Percentiles rank a stretch among this genome's conserved stretches.
Evolutionary conservation across 2,888 invertebrate species (phyloP).

Genomic region (Folsomia manolachei): DNA sequence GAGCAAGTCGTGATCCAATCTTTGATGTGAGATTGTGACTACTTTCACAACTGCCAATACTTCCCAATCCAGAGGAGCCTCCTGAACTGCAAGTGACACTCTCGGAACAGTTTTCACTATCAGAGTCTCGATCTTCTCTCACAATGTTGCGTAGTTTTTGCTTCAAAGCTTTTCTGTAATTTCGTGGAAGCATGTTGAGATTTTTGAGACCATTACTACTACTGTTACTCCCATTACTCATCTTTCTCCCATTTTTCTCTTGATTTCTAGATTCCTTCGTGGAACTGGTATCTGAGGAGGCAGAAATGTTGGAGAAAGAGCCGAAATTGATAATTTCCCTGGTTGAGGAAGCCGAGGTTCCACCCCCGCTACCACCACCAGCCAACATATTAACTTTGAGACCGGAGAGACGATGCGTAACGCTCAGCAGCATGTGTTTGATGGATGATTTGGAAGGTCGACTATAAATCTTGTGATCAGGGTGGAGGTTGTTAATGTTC

Average conservation of each 20-base stretch:
- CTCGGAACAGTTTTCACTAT: slow-evolving; percentile 47
- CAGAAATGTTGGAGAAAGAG: slow-evolving; percentile 45
- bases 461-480: slow-evolving; percentile 78
- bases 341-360: slow-evolving; percentile 22
- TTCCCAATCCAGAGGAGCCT: slow-evolving; percentile 47
- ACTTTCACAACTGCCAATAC: slow-evolving; percentile 46
- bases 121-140: slow-evolving; percentile 50
- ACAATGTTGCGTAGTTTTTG: slow-evolving; percentile 53
- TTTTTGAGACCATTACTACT: slow-evolving; percentile 51
- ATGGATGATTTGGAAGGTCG: slow-evolving; percentile 57
- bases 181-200: slow-evolving; percentile 50
- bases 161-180: slow-evolving; percentile 54
- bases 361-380: slow-evolving; percentile 31
- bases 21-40: slow-evolving; percentile 47
- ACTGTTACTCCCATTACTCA: slow-evolving; percentile 50
- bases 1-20: slow-evolving; percentile 70
- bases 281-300: slow-evolving; percentile 14
- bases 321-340: slow-evolving; percentile 40
- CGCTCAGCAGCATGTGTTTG: slow-evolving; percentile 52
- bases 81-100: slow-evolving; percentile 47
- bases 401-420: slow-evolving; percentile 50
- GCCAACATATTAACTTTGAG: slow-evolving; percentile 47
- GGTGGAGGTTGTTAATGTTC: slow-evolving; percentile 64
- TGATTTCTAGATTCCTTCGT: slow-evolving; percentile 34
- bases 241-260: slow-evolving; percentile 45